Evolutionary conservation across 2,113 vertebrate genomes (phyloP), one percentile per base, ranked within the genome.

Genomic region (Platysteira castanea): DNA sequence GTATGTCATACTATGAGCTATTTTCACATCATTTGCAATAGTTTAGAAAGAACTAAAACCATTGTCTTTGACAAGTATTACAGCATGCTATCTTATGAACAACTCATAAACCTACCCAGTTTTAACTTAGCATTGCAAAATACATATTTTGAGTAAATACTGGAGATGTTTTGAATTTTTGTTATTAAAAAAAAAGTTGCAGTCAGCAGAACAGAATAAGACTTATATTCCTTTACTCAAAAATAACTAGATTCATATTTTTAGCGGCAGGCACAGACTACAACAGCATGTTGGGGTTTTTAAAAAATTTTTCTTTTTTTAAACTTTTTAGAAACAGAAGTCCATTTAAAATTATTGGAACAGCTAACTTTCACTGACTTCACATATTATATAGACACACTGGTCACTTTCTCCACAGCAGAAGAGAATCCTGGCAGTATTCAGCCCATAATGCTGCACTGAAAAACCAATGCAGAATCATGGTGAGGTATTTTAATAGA

Each of bases 391-490:
- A 87, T 65, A 85, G 42, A 92, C 46, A 92, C 75, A 93, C 27
- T 47, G 67, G 70, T 90, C 78, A 89, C 65, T 91, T 90, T 82
- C 67, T 77, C 70, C 87, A 87, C 46, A 91, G 70, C 69, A 91
- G 59, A 96, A 93, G 49, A 90, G 63, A 93, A 90, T 84, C 71
- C 67, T 63, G 57, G 50, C 54, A 90, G 70, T 71, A 86, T 65
- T 90, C 79, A 93, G 83, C 63, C 71, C 79, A 90, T 65, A 90
- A 94, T 80, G 37, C 85, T 86, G n/a, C 88, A 95, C 85, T 94
- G 80, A 92, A 93, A 90, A 83, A 80, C 20, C 79, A 83, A 77
- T 69, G 88, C 67, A 73, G 90, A 92, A 94, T 63, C 52, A 71
- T 41, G 61, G 73, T 80, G 46, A 93, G 84, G 39, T 77, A 74